Evolutionary conservation across 2,888 invertebrate species (phyloP).

Genomic region (Scrobipalpa atriplicella): DNA sequence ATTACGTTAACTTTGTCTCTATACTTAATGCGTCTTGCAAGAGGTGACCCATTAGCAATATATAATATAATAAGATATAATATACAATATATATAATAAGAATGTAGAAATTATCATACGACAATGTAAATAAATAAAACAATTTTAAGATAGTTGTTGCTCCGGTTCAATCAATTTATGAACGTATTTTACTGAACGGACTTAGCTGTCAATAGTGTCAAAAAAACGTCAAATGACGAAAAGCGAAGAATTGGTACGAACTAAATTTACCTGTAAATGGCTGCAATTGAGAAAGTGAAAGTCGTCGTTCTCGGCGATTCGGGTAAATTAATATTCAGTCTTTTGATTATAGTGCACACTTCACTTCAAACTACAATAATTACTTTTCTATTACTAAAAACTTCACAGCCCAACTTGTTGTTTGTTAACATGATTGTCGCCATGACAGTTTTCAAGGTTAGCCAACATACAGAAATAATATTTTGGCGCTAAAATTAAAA

Average conservation of each 20-base stretch:
- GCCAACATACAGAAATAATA: slow-evolving; percentile 51
- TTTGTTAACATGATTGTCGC: slow-evolving; percentile 53
- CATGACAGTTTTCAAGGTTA: slow-evolving; percentile 63
- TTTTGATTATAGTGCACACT: slow-evolving; percentile 45
- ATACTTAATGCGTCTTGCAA: no score
- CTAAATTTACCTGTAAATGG: slow-evolving; percentile 79
- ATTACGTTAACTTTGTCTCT: no score
- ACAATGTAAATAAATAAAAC: no score
- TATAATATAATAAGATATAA: no score
- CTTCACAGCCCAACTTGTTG: slow-evolving; percentile 45
- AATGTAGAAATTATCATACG: no score
- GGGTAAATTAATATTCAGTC: slow-evolving; percentile 78
- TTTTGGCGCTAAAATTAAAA: slow-evolving; percentile 45
- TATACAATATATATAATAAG: no score
- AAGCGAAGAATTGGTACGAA: slow-evolving; percentile 30
- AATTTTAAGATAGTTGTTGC: no score
- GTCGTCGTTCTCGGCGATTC: slow-evolving; percentile 96
- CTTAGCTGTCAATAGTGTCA: slow-evolving; percentile 28
- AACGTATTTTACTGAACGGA: neutral
- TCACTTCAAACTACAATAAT: slow-evolving; percentile 35
- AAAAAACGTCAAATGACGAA: slow-evolving; percentile 42
- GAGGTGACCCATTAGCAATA: no score
- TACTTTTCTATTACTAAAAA: slow-evolving; percentile 37
- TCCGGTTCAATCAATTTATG: neutral
- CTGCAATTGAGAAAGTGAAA: slow-evolving; percentile 94